These are phyloP conservation scores for Physella acuta DNA, from an alignment of 1,140 invertebrate species.

Conservation along the genomic window DNA sequence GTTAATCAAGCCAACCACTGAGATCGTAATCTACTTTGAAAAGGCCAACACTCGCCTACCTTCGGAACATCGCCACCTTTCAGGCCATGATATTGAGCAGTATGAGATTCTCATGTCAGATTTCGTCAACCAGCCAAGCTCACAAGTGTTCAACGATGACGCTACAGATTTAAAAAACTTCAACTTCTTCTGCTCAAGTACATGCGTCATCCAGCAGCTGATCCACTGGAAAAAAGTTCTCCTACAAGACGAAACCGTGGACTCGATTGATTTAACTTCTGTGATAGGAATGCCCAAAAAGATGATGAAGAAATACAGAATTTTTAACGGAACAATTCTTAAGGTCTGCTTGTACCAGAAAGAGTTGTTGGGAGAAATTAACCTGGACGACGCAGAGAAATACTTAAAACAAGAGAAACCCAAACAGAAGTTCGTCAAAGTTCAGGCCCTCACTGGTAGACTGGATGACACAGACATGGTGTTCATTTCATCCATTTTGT, in stretches of 20 bases:
- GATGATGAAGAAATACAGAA: slow-evolving; percentile 40
- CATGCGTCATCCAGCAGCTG: slow-evolving; percentile 30
- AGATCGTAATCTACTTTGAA: slow-evolving; percentile 42
- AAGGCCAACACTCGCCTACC: slow-evolving; percentile 26
- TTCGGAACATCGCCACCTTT: slow-evolving; percentile 24
- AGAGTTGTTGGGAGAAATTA: slow-evolving; percentile 13
- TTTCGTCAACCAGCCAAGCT: not conserved
- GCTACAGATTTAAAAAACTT: too few relatives aligned
- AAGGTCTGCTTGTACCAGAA: slow-evolving; percentile 36
- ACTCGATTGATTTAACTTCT: slow-evolving; percentile 38
- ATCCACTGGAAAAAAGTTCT: slow-evolving; percentile 30
- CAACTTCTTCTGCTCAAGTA: slow-evolving; percentile 17
- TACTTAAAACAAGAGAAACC: slow-evolving; percentile 13
- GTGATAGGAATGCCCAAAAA: slow-evolving; percentile 43
- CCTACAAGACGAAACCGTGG: slow-evolving; percentile 29
- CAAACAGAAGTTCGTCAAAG: slow-evolving; percentile 38
- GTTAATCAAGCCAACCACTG: slow-evolving; percentile 38
- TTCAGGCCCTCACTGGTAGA: slow-evolving; percentile 39
- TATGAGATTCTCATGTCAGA: slow-evolving; percentile 16
- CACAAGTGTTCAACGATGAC: not conserved
- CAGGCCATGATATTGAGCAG: slow-evolving; percentile 18
- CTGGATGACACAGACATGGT: slow-evolving; percentile 34
- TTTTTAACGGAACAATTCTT: slow-evolving; percentile 44
- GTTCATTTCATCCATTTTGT: slow-evolving; percentile 44
- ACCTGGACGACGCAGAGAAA: slow-evolving; percentile 1